These are phyloP conservation scores for Morone saxatilis DNA, from an alignment of 2,113 vertebrate species.

Conservation along the genomic window DNA sequence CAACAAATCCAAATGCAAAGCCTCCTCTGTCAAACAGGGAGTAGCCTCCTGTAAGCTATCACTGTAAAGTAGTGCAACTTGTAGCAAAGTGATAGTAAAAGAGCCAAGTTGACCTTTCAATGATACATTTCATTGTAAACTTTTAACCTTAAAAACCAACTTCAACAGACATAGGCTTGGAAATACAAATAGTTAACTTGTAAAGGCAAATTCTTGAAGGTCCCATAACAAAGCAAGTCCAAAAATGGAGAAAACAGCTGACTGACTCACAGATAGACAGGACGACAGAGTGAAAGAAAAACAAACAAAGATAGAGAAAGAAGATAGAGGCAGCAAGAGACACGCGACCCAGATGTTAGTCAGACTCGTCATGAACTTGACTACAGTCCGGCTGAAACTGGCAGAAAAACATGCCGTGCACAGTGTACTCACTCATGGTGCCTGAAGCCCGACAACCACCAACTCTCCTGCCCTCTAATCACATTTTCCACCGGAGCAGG, in stretches of 20 bases:
- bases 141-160: neutral
- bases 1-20: neutral
- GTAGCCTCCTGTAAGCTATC: conserved; percentile 9
- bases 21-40: conserved; percentile 34
- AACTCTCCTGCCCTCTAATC: conserved; percentile 61
- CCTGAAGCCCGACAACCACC: conserved; percentile 67
- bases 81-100: neutral
- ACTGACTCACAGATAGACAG: conserved; percentile 17
- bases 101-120: neutral
- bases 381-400: conserved; percentile 1
- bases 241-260: conserved; percentile 11
- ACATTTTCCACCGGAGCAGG: conserved; percentile 74
- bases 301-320: conserved; percentile 17
- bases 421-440: conserved; percentile 83
- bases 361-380: conserved; percentile 8
- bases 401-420: conserved; percentile 11
- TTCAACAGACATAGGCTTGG: neutral
- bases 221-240: neutral
- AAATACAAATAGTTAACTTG: neutral
- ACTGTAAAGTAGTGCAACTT: neutral
- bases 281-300: neutral
- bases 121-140: neutral
- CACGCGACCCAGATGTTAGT: conserved; percentile 29
- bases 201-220: neutral
- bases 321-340: neutral